A percentile compares a stretch with the other conserved stretches of the same genome.
Evolutionary conservation across 1,140 invertebrate genomes (phyloP).

Genomic region (Drosophila chauvacae): DNA sequence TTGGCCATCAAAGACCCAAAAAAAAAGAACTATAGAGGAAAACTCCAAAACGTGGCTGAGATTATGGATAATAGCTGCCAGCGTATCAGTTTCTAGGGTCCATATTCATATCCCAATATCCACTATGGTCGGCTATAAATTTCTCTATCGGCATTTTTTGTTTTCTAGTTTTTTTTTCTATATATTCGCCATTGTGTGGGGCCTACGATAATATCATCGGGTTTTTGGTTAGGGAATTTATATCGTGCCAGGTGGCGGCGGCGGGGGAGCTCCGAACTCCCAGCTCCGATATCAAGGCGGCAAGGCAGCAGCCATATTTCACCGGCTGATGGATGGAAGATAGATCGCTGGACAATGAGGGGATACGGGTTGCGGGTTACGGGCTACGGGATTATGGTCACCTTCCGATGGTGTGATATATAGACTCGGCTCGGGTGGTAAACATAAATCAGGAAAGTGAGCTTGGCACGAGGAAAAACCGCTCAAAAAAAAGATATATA

Average conservation of each 20-base stretch:
- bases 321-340: constrained; percentile 73
- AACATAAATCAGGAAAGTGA: constrained; percentile 67
- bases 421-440: constrained; percentile 64
- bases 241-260: constrained; percentile 63
- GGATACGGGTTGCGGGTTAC: constrained; percentile 52
- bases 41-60: constrained; percentile 55
- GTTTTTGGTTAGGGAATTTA: constrained; percentile 69
- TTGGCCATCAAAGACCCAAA: constrained; percentile 69
- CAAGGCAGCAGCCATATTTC: constrained; percentile 66
- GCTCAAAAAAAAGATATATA: constrained; percentile 1
- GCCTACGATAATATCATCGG: constrained; percentile 73
- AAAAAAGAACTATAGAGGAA: constrained; percentile 15
- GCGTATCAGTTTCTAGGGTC: constrained; percentile 73
- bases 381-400: constrained; percentile 29
- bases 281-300: constrained; percentile 50
- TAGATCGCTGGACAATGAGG: constrained; percentile 44
- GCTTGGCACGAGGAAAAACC: constrained; percentile 27
- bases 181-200: constrained; percentile 75
- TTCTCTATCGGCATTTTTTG: constrained; percentile 66
- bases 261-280: not conserved
- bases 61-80: constrained; percentile 40
- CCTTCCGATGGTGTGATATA: constrained; percentile 63
- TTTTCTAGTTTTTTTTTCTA: constrained; percentile 12
- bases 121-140: constrained; percentile 75
- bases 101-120: constrained; percentile 51